A percentile compares a stretch with the other conserved stretches of the same genome.
These are phyloP conservation scores for Sclerodermus sp. DNA, from an alignment of 2,888 invertebrate genomes.

Conservation along the genomic window DNA sequence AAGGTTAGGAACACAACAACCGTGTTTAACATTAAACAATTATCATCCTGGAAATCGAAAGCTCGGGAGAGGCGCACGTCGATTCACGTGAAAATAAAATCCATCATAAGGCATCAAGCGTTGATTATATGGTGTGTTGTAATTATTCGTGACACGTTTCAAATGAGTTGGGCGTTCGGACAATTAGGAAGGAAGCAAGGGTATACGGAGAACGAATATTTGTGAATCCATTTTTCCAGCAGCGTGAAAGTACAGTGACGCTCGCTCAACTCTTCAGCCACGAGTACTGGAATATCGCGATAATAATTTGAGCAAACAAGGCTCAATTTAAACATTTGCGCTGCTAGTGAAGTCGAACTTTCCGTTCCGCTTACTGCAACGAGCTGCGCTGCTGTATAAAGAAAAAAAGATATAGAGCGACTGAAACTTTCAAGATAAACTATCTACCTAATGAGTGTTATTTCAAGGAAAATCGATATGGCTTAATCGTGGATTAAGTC, in stretches of 20 bases:
- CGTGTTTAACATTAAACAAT: too few species aligned
- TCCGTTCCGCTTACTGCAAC: constrained; percentile 16
- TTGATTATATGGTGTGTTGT: too few species aligned
- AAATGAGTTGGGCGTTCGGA: too few species aligned
- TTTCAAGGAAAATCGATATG: too few species aligned
- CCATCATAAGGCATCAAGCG: too few species aligned
- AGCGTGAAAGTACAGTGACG: background rate
- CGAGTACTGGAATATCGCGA: constrained; percentile 19
- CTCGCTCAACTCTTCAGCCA: constrained; percentile 6
- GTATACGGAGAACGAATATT: constrained; percentile 11
- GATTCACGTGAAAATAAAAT: too few species aligned
- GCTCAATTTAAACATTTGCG: constrained; percentile 21
- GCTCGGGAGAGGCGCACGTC: too few species aligned
- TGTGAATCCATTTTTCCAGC: constrained; percentile 9
- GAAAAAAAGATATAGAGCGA: too few species aligned
- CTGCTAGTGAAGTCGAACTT: constrained; percentile 16
- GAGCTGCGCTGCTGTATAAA: constrained; percentile 4
- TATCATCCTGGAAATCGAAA: too few species aligned
- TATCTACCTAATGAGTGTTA: background rate
- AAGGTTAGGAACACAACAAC: too few species aligned
- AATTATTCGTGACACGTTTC: too few species aligned
- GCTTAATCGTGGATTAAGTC: too few species aligned
- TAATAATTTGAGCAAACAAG: constrained; percentile 22
- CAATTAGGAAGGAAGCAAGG: background rate
- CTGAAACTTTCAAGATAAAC: background rate